Evolutionary conservation across 2,888 invertebrate species (phyloP).

Genomic region (Linnaemya vulpina): DNA sequence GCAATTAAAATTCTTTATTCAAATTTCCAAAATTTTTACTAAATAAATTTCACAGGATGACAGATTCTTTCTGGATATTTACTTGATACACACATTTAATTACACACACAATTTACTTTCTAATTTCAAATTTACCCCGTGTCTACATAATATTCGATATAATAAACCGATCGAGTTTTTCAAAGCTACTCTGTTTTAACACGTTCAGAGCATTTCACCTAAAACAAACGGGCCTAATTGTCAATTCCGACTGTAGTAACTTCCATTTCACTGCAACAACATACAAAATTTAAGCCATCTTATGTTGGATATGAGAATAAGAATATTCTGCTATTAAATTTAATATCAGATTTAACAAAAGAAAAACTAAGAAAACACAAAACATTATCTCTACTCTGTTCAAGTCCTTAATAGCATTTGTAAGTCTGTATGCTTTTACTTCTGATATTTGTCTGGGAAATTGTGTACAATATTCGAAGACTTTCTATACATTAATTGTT

Average conservation of each 20-base stretch:
- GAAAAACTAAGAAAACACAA: background rate
- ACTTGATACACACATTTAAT: no score
- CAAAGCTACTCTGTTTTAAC: no score
- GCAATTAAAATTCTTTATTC: no score
- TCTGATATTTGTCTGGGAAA: background rate
- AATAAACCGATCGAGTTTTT: no score
- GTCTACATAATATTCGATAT: no score
- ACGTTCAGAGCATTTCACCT: no score
- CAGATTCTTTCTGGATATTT: no score
- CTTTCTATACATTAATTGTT: background rate
- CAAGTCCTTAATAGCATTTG: constrained; percentile 15
- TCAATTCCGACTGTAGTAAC: background rate
- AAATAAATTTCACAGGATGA: no score
- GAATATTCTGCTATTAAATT: background rate
- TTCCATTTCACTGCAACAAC: background rate
- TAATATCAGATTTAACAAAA: background rate
- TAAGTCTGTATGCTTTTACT: background rate
- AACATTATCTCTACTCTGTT: constrained; percentile 14
- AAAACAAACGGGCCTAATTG: no score
- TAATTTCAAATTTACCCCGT: no score
- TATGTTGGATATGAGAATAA: background rate
- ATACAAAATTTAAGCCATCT: background rate
- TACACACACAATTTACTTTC: no score
- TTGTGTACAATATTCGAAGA: constrained; percentile 12
- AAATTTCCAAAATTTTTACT: no score